Evolutionary conservation across 2,797 vertebrate species (phyloP), one percentile per base, ranked within the genome.

Genomic region (Pipistrellus pipistrellus): DNA sequence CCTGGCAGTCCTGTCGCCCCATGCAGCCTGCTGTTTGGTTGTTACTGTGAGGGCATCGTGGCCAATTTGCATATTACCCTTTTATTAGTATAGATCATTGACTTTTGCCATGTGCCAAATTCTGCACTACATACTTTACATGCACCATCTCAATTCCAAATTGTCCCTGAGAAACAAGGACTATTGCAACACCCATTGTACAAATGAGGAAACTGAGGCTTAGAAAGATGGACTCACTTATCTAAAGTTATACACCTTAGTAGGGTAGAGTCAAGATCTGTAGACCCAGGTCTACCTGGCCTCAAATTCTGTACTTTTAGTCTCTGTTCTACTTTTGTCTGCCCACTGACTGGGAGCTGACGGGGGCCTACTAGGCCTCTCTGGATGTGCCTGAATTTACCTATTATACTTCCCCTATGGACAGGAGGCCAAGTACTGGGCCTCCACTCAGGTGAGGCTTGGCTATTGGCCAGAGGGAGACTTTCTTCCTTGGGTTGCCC

Each of bases 121-220:
- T 57, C 38, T 87, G 25, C 21, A 38, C 55, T 85, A 66, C 13
- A 14, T 68, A 44, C 48, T 90, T 86, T 38, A 51, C 18, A 14
- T 8, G 20, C 3, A 77, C 25, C n/a, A 78, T 83, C 27, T 95
- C 59, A 78, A 35, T 84, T 81, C 10, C 25, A 59, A 38, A 77
- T 18, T 84, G 46, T 72, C 53, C 23, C 46, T 81, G 46, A 94
- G 85, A 84, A 92, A 80, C 7, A 55, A 82, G 71, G 23, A 57
- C 57, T 66, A 21, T 30, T 51, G 51, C 23, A 27, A 59, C 73
- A 8, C n/a, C 18, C 46, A 38, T 77, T 89, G 84, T 81, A 85
- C n/a, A 68, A 41, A 30, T 35, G 41, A 44, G 59, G 81, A 81
- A 89, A 81, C 64, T 25, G 32, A 87, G 27, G 35, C 30, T 66